Evolutionary conservation across 2,888 invertebrate genomes (phyloP), one percentile per base, ranked within the genome.

Genomic region (Apodemia mormo): DNA sequence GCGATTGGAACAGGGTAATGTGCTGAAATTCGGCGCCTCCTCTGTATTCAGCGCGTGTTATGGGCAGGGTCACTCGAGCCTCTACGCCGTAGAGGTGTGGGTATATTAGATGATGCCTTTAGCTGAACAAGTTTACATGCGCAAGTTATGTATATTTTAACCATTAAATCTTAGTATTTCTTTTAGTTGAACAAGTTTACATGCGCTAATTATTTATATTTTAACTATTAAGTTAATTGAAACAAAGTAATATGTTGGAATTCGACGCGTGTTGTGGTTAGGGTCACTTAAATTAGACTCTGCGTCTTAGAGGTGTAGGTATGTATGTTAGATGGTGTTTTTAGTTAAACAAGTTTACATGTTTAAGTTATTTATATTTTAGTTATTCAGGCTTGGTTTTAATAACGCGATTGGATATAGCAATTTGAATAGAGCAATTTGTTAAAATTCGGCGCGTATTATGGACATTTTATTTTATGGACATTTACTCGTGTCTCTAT

Each of bases 1-100:
- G 58, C 30, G 58, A 58, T 58, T 30, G 58, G 58, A 58, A 58
- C 58, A 58, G 30, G 58, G 58, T 30, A 58, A 58, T 58, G 58
- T 58, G 58, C 58, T 30, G 58, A 58, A 58, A 58, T 58, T 58
- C 58, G 29, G 10, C 58, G 45, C 10, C 45, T 58, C 58, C 58
- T 58, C 58, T 58, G 58, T 58, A 58, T 58, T 56, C 56, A 29
- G 56, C 29, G 56, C 56, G 56, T 56, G 56, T 56, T 56, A 22
- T 56, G 29, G 56, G 56, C 9, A 56, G 56, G 56, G 56, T 56
- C 56, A 29, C 56, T 22, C 22, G 9, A 9, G 22, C 22, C 56
- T 22, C 56, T 52, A n/a, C 52, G 56, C 22, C 56, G 22, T n/a
- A 22, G 56, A 56, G 56, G 56, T 56, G 56, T 22, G 56, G 56